Evolutionary conservation across 2,113 vertebrate genomes (phyloP).

Genomic region (Melanotaenia duboulayi): DNA sequence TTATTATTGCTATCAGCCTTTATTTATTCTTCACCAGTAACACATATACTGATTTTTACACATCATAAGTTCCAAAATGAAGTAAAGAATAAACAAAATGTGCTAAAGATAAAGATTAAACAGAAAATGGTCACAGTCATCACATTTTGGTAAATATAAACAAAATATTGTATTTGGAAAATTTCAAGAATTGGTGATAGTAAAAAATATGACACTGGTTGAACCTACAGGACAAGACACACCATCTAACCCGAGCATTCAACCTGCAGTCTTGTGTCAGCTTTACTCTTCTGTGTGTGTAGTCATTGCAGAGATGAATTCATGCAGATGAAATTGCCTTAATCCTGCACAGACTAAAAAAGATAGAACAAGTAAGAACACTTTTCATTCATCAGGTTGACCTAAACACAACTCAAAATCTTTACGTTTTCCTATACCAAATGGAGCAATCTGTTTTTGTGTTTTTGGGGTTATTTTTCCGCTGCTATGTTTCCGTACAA

Average conservation of each 20-base stretch:
- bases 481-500: constrained; percentile 1
- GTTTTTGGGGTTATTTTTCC: background rate
- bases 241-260: background rate
- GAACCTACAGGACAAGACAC: background rate
- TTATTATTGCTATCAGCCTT: no score
- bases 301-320: background rate
- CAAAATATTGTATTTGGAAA: no score
- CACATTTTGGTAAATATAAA: no score
- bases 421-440: background rate
- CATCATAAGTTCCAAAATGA: no score
- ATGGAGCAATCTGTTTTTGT: constrained; percentile 1
- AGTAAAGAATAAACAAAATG: no score
- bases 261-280: background rate
- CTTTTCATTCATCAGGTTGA: background rate
- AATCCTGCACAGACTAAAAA: background rate
- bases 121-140: no score
- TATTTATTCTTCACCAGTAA: no score
- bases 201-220: no score
- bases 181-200: no score
- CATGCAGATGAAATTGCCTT: background rate
- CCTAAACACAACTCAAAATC: background rate
- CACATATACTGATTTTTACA: no score
- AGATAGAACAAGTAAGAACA: background rate
- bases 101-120: no score
- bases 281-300: no score